Evolutionary conservation across 2,113 vertebrate species (phyloP).

Genomic region (Petrocephalus zakoni): DNA sequence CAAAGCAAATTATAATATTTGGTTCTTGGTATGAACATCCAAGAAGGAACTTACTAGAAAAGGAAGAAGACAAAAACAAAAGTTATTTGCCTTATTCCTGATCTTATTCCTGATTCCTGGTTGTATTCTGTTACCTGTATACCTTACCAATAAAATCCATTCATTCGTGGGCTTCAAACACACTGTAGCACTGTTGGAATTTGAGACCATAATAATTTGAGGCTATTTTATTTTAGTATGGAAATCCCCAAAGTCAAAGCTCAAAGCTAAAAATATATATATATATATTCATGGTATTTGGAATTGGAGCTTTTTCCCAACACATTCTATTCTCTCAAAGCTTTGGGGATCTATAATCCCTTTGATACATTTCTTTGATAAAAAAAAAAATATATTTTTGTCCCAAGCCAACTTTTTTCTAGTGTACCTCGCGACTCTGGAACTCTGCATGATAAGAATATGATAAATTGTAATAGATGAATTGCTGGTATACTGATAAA

Average conservation of each 20-base stretch:
- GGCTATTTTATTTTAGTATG: background rate
- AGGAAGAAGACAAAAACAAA: background rate
- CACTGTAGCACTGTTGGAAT: background rate
- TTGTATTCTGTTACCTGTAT: background rate
- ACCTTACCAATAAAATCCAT: background rate
- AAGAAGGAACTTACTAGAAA: background rate
- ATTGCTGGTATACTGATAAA: background rate
- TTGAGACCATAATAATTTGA: background rate
- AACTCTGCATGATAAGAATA: background rate
- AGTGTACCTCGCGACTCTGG: background rate
- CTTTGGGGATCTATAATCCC: background rate
- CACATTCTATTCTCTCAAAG: background rate
- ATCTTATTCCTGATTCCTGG: background rate
- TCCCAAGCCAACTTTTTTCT: background rate
- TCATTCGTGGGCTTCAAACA: background rate
- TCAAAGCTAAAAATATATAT: background rate
- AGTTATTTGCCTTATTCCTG: background rate
- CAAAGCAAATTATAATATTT: background rate
- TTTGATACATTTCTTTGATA: background rate
- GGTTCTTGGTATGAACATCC: background rate
- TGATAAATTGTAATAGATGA: background rate
- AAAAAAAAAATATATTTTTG: background rate
- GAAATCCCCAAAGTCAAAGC: background rate
- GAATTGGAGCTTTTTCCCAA: background rate
- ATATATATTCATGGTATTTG: background rate